Conservation (phyloP, 1,140 invertebrate genomes). For the Pseudomyrmex concolor region DNA sequence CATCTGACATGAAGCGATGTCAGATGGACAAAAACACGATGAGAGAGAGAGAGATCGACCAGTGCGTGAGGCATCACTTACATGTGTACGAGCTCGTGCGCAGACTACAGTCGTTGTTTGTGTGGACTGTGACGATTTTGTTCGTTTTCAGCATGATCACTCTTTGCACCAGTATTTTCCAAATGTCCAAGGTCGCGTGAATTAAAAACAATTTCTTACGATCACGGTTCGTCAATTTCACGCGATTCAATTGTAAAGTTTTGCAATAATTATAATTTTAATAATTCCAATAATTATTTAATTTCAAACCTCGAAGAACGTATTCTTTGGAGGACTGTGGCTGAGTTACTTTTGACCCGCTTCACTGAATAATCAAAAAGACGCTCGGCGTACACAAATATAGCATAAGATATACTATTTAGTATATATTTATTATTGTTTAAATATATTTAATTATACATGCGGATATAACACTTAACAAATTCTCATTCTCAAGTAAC, state of each 20-base stretch:
- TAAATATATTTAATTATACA: no score
- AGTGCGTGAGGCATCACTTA: conserved; percentile 55
- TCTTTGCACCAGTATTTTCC: conserved; percentile 59
- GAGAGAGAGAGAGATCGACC: no score
- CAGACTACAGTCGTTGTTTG: conserved; percentile 53
- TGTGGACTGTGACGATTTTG: conserved; percentile 57
- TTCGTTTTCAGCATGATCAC: conserved; percentile 58
- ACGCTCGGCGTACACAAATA: no score
- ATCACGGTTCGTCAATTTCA: neutral
- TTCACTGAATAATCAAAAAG: no score
- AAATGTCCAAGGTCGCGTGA: conserved; percentile 58
- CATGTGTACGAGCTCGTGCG: conserved; percentile 41
- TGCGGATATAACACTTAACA: no score
- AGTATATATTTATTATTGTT: no score
- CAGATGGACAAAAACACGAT: neutral
- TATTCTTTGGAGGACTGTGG: no score
- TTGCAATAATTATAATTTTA: conserved; percentile 5
- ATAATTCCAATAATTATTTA: neutral
- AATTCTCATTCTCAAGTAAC: no score
- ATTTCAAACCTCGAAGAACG: no score
- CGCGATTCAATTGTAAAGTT: neutral
- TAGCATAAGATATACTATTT: no score
- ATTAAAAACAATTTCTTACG: neutral
- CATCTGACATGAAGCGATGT: neutral
- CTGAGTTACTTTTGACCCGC: no score